Percentiles rank a stretch among this genome's conserved stretches.
phyloP scores from a whole-genome alignment of 2,797 vertebrate species.

The Melanotaenia trifasciata region DNA sequence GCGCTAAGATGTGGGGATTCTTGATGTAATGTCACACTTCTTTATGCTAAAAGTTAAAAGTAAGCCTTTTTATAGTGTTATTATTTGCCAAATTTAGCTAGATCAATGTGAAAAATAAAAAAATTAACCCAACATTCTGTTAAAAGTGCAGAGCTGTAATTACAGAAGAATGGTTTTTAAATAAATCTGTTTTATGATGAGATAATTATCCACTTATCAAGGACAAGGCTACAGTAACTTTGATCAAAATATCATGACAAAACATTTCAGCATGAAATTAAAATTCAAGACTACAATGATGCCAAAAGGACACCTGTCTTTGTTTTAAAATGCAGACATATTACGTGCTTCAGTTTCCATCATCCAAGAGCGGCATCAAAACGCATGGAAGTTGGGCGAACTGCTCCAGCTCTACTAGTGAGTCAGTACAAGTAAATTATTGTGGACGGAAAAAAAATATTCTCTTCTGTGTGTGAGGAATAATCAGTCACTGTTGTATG shows the following conservation, averaged over 20 bases:
- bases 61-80: not conserved
- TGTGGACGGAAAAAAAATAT: not conserved
- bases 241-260: too few species aligned
- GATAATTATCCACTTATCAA: not conserved
- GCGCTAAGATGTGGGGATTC: not conserved
- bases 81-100: not conserved
- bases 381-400: not conserved
- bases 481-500: not conserved
- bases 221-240: not conserved
- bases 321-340: not conserved
- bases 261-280: slow-evolving; percentile 5
- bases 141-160: not conserved
- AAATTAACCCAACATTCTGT: too few species aligned
- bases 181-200: not conserved
- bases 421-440: not conserved
- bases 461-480: not conserved
- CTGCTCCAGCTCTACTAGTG: not conserved
- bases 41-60: not conserved
- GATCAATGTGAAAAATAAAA: not conserved
- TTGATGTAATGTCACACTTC: not conserved
- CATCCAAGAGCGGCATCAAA: slow-evolving; percentile 1
- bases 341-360: not conserved
- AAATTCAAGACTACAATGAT: not conserved
- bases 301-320: not conserved
- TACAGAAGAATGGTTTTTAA: not conserved